Evolutionary conservation across 2,888 invertebrate genomes (phyloP).

Genomic region (Globia sparganii): DNA sequence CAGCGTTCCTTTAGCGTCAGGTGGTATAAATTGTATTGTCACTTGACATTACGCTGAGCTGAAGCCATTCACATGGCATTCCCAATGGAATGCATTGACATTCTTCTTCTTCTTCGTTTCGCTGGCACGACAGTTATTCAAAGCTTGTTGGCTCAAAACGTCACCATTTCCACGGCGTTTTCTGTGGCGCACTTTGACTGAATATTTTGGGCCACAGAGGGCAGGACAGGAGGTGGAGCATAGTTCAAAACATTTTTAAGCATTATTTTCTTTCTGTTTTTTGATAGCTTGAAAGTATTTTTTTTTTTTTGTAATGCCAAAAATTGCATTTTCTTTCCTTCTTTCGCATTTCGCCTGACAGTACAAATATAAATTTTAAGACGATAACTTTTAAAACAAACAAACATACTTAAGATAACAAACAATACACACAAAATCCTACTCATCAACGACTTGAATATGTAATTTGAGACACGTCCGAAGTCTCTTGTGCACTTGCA

Average conservation of each 20-base stretch:
- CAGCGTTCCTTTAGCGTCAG: too few relatives aligned
- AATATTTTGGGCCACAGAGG: too few relatives aligned
- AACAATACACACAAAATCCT: conserved; percentile 42
- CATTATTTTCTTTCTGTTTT: background rate
- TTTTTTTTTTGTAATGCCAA: background rate
- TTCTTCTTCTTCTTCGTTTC: too few relatives aligned
- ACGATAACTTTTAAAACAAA: background rate
- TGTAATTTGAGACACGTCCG: conserved; percentile 78
- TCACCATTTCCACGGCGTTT: too few relatives aligned
- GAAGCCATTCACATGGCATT: too few relatives aligned
- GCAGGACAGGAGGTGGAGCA: too few relatives aligned
- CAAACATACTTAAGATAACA: conserved; percentile 11
- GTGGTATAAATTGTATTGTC: too few relatives aligned
- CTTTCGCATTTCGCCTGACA: background rate
- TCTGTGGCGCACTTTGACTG: too few relatives aligned
- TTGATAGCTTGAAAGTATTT: background rate
- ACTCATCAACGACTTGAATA: conserved; percentile 62
- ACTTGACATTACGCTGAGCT: too few relatives aligned
- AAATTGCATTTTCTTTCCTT: background rate
- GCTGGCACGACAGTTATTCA: too few relatives aligned
- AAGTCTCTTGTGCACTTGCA: conserved; percentile 75
- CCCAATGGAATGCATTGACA: too few relatives aligned
- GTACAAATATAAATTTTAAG: background rate
- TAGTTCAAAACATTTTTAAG: background rate
- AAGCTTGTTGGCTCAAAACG: too few relatives aligned